A percentile compares a stretch with the other conserved stretches of the same genome.
These are phyloP conservation scores for Aelia acuminata DNA, from an alignment of 2,888 invertebrate species.

Conservation along the genomic window DNA sequence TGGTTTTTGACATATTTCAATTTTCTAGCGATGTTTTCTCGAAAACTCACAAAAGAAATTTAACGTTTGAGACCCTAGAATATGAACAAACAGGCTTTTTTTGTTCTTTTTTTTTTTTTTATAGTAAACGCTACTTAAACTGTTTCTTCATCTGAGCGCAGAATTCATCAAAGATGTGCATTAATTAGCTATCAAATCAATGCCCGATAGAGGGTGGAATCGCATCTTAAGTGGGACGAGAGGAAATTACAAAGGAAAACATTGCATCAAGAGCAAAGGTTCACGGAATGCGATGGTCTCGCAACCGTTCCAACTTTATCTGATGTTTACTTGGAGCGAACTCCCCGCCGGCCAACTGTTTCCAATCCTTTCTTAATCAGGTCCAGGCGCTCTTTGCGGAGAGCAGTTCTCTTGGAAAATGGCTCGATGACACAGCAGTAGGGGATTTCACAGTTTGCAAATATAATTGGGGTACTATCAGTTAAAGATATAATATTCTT, in stretches of 20 bases:
- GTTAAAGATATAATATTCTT: too few species aligned
- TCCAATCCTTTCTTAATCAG: constrained; percentile 39
- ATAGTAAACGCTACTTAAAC: too few species aligned
- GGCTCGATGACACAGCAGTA: neutral
- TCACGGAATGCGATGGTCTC: constrained; percentile 1
- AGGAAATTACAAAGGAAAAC: constrained; percentile 1
- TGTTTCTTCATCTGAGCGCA: too few species aligned
- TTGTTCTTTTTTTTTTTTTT: too few species aligned
- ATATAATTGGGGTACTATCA: neutral
- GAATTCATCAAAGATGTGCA: too few species aligned
- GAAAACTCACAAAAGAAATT: too few species aligned
- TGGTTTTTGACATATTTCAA: too few species aligned
- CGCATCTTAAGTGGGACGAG: constrained; percentile 11
- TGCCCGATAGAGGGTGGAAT: neutral
- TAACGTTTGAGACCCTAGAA: too few species aligned
- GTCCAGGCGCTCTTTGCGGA: neutral
- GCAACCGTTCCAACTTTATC: constrained; percentile 19
- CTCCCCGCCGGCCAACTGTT: constrained; percentile 34
- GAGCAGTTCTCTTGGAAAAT: neutral
- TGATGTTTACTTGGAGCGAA: constrained; percentile 29
- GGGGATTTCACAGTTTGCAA: neutral
- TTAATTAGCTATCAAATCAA: neutral
- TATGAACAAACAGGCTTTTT: too few species aligned
- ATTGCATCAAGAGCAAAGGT: constrained; percentile 20
- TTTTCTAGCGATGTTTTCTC: too few species aligned